Evolutionary conservation across 2,797 vertebrate genomes (phyloP), one percentile per base, ranked within the genome.

Genomic region (Pterois miles): DNA sequence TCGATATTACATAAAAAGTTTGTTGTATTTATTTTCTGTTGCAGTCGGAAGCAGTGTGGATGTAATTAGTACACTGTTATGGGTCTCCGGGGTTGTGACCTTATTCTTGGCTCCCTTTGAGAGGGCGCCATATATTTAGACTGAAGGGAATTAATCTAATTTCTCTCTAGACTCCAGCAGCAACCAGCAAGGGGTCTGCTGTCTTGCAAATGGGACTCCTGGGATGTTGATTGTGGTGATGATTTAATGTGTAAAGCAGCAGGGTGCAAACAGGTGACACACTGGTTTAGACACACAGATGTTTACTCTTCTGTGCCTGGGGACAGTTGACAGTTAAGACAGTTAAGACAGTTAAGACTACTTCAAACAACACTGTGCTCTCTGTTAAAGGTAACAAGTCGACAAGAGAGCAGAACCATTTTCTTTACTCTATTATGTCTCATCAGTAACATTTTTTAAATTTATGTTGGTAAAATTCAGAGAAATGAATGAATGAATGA

Each of bases 71-170:
- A 48, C 85, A 73, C 76, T 71, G 78, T 87, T 87, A 11, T 43
- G 11, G 33, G n/a, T 89, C 89, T 84, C 86, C 14, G 11, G 77
- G 70, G 87, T 38, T 65, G 36, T 82, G 31, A 60, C 70, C 63
- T 83, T 85, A 86, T 91, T 86, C 33, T 68, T 65, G 43, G 46
- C 73, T 84, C n/a, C 81, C 85, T 76, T 59, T 54, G 81, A 89
- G 86, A 81, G 34, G 7, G 2, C 12, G 6, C 23, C 9, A 52
- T 87, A 86, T 88, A 88, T 92, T 91, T 92, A 92, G 90, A 80
- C 89, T 56, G 71, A 74, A 11, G 92, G 92, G 91, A 91, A 87
- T 92, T 87, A 60, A 89, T 88, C 83, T 72, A 50, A 56, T 20
- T 25, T 23, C 81, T 59, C 76, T 58, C 38, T 59, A 50, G 82